Conservation (phyloP, 2,888 invertebrate genomes). For the Schrankia costaestrigalis region DNA sequence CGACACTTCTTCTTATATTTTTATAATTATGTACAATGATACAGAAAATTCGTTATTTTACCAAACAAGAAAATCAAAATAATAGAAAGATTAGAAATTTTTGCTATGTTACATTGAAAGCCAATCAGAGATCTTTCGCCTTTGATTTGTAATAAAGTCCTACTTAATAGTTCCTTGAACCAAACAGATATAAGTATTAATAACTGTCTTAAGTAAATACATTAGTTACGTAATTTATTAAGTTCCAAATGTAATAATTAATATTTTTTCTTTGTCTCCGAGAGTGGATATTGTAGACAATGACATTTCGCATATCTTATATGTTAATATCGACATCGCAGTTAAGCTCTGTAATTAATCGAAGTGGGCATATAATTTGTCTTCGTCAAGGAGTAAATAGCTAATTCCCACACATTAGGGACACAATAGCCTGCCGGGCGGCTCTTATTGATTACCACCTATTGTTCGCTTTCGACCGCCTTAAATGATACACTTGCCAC, state of each 20-base stretch:
- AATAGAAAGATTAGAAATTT: no score
- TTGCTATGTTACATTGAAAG: no score
- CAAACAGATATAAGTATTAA: no score
- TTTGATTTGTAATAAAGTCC: no score
- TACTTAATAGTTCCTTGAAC: no score
- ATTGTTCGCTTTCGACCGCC: slow-evolving; percentile 70
- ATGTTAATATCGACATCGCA: slow-evolving; percentile 62
- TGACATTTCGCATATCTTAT: slow-evolving; percentile 30
- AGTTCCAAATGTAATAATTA: not conserved
- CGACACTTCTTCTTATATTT: no score
- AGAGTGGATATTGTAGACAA: slow-evolving; percentile 7
- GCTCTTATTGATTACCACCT: slow-evolving; percentile 75
- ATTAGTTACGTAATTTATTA: not conserved
- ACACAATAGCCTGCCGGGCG: slow-evolving; percentile 67
- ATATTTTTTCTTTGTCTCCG: not conserved
- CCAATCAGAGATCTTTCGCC: no score
- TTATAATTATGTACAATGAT: no score
- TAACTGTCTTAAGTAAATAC: no score
- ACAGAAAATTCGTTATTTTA: no score
- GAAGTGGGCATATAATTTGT: slow-evolving; percentile 73
- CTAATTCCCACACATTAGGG: slow-evolving; percentile 78
- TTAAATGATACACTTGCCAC: slow-evolving; percentile 72
- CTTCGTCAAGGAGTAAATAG: slow-evolving; percentile 78
- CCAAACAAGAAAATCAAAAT: no score
- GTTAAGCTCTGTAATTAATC: slow-evolving; percentile 77